Evolutionary conservation across 1,140 invertebrate species (phyloP).

Genomic region (Chironomus striatipennis): DNA sequence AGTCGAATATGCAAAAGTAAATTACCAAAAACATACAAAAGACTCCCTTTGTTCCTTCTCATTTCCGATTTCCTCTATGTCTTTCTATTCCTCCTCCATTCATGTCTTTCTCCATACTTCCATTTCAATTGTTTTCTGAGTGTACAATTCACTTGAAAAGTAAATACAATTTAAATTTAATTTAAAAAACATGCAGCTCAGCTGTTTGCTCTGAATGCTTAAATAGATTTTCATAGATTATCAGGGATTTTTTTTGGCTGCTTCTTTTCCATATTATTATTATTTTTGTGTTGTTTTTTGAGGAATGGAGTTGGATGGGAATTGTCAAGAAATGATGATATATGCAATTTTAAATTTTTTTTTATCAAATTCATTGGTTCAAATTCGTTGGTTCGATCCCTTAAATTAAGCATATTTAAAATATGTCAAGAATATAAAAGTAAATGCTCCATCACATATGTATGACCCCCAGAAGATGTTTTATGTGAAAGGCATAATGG

Average conservation of each 20-base stretch:
- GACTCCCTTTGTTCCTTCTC: not conserved
- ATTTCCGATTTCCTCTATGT: not conserved
- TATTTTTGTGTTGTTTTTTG: too few species aligned
- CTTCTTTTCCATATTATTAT: too few species aligned
- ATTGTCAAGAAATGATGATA: too few species aligned
- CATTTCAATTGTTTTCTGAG: not conserved
- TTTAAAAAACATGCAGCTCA: constrained; percentile 11
- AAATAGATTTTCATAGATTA: constrained; percentile 6
- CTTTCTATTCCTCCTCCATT: not conserved
- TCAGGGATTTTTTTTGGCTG: not conserved
- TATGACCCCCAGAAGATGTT: too few species aligned
- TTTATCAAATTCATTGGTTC: too few species aligned
- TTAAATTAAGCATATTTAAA: too few species aligned
- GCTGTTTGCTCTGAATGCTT: constrained; percentile 17
- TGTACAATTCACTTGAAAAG: constrained; percentile 12
- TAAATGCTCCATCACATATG: too few species aligned
- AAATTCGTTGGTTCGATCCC: too few species aligned
- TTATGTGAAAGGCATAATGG: not conserved
- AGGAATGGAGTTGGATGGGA: too few species aligned
- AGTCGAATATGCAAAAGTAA: not conserved
- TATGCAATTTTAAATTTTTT: too few species aligned
- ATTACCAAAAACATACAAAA: not conserved
- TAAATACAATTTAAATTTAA: constrained; percentile 20
- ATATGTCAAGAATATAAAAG: too few species aligned
- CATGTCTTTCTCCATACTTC: too few species aligned